Conservation (phyloP, 2,113 vertebrate species). For the Tyto alba region DNA sequence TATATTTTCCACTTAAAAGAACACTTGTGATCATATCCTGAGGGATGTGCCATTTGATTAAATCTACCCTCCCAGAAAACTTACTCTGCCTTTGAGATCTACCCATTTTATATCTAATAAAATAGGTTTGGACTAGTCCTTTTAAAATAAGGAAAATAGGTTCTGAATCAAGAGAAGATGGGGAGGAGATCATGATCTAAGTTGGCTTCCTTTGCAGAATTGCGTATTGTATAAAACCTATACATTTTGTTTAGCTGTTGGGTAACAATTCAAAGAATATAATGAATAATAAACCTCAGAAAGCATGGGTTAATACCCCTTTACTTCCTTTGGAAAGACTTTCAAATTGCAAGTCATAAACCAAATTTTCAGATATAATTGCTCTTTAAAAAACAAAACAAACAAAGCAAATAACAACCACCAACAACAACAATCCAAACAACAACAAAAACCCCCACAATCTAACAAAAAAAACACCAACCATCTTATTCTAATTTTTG, state of each 20-base stretch:
- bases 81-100: not conserved
- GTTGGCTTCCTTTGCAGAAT: not conserved
- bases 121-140: not conserved
- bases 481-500: not conserved
- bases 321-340: not conserved
- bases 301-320: not conserved
- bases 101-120: not conserved
- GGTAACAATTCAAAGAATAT: not conserved
- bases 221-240: not conserved
- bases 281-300: not conserved
- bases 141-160: not conserved
- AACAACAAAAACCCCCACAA: too few relatives aligned
- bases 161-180: not conserved
- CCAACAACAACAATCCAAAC: too few relatives aligned
- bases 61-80: not conserved
- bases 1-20: not conserved
- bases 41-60: not conserved
- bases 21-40: not conserved
- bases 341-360: not conserved
- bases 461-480: not conserved
- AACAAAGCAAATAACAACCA: too few relatives aligned
- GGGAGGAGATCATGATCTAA: not conserved
- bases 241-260: not conserved
- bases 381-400: too few relatives aligned
- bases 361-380: not conserved